Evolutionary conservation across 2,797 vertebrate species (phyloP), one percentile per base, ranked within the genome.

Genomic region (Euthynnus affinis): DNA sequence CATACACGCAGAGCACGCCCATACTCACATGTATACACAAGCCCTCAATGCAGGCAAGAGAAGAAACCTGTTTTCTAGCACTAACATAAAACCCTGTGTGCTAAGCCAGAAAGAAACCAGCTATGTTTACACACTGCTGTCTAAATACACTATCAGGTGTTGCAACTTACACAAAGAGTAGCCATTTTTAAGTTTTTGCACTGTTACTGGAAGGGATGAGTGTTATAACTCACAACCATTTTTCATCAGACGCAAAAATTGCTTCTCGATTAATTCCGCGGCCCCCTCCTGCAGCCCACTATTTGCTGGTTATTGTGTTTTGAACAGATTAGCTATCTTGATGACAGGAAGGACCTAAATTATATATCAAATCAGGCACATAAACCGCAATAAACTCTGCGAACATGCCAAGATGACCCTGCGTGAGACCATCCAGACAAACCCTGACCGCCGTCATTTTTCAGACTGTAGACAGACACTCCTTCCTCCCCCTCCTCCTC

Each of bases 21-120:
- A 78, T 71, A 64, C 70, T 70, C 74, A 71, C n/a, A 62, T 75
- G 72, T 85, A 71, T 80, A 87, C 71, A 86, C 68, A 82, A 77
- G 57, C 53, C 15, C 37, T 77, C 25, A 49, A 75, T 68, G 37
- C 56, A 74, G 67, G 44, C 8, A 37, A 65, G 27, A 84, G 79
- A 63, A 75, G 74, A 82, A 82, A 78, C 51, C 34, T 14, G 59
- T 77, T 90, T 88, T 87, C 68, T 82, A 18, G 37, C 78, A 73
- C 61, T 52, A 81, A 82, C 80, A 80, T 61, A 75, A 83, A 80
- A 74, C 40, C 53, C 37, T 61, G 58, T 86, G 69, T 85, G 69
- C 62, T 15, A 27, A 25, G n/a, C 37, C 74, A 81, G 78, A 89
- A 59, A 83, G 61, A 87, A 87, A 89, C 70, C 89, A 88, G 81